Conservation (phyloP, 2,113 vertebrate genomes). For the Cynoglossus semilaevis region DNA sequence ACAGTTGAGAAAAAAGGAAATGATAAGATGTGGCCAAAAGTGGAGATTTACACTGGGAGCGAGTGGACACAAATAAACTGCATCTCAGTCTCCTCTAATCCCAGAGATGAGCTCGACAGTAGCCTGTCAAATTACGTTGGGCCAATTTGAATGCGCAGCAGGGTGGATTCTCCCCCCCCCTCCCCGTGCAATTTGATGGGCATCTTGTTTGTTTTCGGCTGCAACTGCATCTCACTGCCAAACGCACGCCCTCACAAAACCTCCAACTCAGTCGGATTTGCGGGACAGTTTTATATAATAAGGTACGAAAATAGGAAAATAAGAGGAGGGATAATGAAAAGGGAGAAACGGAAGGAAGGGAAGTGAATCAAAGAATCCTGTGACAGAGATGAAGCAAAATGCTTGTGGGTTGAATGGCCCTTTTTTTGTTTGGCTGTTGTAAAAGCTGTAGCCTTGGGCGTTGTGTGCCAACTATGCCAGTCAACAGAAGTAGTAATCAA, state of each 20-base stretch:
- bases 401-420: slow-evolving; percentile 13
- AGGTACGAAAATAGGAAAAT: slow-evolving; percentile 29
- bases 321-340: slow-evolving; percentile 12
- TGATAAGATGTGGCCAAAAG: slow-evolving; percentile 57
- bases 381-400: slow-evolving; percentile 6
- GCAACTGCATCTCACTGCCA: slow-evolving; percentile 44
- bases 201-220: slow-evolving; percentile 65
- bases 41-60: slow-evolving; percentile 48
- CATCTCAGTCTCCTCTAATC: slow-evolving; percentile 63
- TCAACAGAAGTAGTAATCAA: slow-evolving; percentile 49
- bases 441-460: slow-evolving; percentile 24
- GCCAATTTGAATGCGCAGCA: slow-evolving; percentile 74
- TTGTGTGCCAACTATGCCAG: slow-evolving; percentile 44
- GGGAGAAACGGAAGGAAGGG: background rate
- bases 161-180: slow-evolving; percentile 43
- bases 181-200: slow-evolving; percentile 62
- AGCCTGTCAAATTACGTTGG: slow-evolving; percentile 62
- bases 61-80: slow-evolving; percentile 64
- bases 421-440: slow-evolving; percentile 18
- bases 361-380: background rate
- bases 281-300: slow-evolving; percentile 47
- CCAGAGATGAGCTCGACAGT: slow-evolving; percentile 55
- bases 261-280: slow-evolving; percentile 51
- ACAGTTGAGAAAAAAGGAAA: slow-evolving; percentile 19
- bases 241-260: slow-evolving; percentile 27